These are phyloP conservation scores for Sanderia malayensis DNA, from an alignment of 30 jellyfish, hydroid and myxozoan genomes.

Conservation along the genomic window DNA sequence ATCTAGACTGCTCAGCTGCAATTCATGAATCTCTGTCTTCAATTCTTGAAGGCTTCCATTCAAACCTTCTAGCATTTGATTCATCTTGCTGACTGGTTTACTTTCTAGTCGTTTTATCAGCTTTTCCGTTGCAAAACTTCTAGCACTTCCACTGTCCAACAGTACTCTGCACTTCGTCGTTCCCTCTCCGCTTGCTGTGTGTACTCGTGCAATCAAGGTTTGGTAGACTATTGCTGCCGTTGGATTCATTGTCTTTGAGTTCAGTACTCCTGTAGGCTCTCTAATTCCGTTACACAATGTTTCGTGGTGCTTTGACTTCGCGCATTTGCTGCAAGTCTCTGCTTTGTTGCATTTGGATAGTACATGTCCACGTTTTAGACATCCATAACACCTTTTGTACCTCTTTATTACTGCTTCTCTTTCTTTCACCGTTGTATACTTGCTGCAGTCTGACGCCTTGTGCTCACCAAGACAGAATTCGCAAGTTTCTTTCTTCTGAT, in stretches of 20 bases:
- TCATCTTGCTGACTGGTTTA: too few relatives aligned
- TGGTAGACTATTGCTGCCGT: conserved; percentile 48
- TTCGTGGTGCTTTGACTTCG: conserved; percentile 16
- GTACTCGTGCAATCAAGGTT: conserved; percentile 14
- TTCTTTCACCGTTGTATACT: not conserved
- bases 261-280: conserved; percentile 48
- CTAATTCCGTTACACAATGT: conserved; percentile 23
- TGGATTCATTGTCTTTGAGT: not conserved
- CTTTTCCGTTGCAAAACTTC: too few relatives aligned
- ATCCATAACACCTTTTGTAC: conserved; percentile 23
- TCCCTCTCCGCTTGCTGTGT: not conserved
- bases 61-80: conserved; percentile 26
- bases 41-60: conserved; percentile 11
- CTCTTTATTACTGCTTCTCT: conserved; percentile 16
- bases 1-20: conserved; percentile 27
- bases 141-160: conserved; percentile 45
- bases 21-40: conserved; percentile 32
- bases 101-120: too few relatives aligned
- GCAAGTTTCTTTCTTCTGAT: conserved; percentile 6
- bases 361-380: conserved; percentile 31
- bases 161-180: conserved; percentile 34
- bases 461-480: conserved; percentile 21
- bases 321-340: conserved; percentile 16
- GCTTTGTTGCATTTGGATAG: conserved; percentile 12
- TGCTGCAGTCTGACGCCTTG: conserved; percentile 22